Base-by-base conservation (phyloP, 2,888 invertebrate species). In the Drosophila cracens region DNA sequence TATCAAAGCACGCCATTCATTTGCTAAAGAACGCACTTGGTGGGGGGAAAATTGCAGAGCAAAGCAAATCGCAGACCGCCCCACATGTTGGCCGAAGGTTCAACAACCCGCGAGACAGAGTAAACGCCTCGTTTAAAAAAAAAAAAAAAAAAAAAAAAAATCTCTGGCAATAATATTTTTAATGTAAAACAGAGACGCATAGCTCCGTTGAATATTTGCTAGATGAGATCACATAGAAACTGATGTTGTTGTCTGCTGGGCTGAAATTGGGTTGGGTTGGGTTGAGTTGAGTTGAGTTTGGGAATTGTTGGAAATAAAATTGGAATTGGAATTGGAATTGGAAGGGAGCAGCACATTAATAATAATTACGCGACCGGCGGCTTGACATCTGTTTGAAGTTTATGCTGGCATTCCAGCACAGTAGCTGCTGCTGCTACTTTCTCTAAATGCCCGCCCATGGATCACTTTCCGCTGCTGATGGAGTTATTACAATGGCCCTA, bases 301-400 rank as follows among this genome's bases (percentile, higher is more conserved):
- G 40, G 52, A 64, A 72, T 38, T 36, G 54, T 29, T 40, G 40
- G n/a, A 56, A 27, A 36, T 38, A 13, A 38, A 38, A 38, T 38
- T 27, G 29, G 16, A 43, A 31, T 48, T 48, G 43, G 11, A 43
- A 43, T 27, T 49, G 40, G 16, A 29, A 21, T 56, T 54, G 52
- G 5, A 54, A 61, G 72, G 53, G 80, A 73, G 63, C 64, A 59
- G 78, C 69, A 72, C 79, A 83, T 83, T 81, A 83, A 83, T 83
- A 83, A 81, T 81, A 81, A 83, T 83, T 77, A 81, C 76, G 68
- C 76, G 69, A 75, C 60, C 79, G 72, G 57, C 69, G 58, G 69
- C 73, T 80, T 80, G 82, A 78, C 82, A 80, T 82, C 73, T 82
- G 82, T 82, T 82, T 82, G 82, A 82, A 82, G 74, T 75, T 76